Conservation (phyloP, 1,140 invertebrate genomes). For the Leguminivora glycinivorella region DNA sequence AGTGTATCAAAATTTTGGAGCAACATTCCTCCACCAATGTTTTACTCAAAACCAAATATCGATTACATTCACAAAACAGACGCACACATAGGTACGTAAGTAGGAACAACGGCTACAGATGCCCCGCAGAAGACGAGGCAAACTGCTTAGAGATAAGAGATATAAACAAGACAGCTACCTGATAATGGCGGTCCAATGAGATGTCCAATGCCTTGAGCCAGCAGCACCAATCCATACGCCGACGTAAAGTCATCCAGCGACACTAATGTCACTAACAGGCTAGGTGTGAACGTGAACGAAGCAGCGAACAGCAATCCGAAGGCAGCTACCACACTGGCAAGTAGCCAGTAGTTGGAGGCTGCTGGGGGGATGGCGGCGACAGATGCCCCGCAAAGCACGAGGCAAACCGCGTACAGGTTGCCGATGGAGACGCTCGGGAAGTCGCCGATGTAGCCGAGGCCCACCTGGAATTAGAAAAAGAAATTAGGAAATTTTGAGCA, state of each 20-base stretch:
- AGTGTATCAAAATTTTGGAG: no score
- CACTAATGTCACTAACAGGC: slow-evolving; percentile 89
- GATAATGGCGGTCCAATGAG: slow-evolving; percentile 82
- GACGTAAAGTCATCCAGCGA: slow-evolving; percentile 89
- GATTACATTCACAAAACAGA: no score
- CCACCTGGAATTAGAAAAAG: slow-evolving; percentile 80
- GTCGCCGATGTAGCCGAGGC: slow-evolving; percentile 94
- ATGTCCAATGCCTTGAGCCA: slow-evolving; percentile 90
- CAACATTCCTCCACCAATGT: no score
- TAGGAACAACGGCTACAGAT: no score
- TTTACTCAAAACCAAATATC: no score
- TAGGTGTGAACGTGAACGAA: slow-evolving; percentile 92
- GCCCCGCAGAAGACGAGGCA: no score
- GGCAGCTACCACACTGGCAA: slow-evolving; percentile 80
- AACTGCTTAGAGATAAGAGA: no score
- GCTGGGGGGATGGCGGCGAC: slow-evolving; percentile 84
- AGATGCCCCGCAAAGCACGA: slow-evolving; percentile 86
- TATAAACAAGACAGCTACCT: slow-evolving; percentile 57
- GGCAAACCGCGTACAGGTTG: slow-evolving; percentile 88
- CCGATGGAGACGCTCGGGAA: slow-evolving; percentile 89
- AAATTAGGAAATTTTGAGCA: no score
- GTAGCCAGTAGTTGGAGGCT: slow-evolving; percentile 78
- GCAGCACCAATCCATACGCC: slow-evolving; percentile 91
- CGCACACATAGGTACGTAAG: no score
- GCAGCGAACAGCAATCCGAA: slow-evolving; percentile 93